A percentile compares a stretch with the other conserved stretches of the same genome.
These are phyloP conservation scores for Apamea epomidion DNA, from an alignment of 2,888 invertebrate species.

Conservation along the genomic window DNA sequence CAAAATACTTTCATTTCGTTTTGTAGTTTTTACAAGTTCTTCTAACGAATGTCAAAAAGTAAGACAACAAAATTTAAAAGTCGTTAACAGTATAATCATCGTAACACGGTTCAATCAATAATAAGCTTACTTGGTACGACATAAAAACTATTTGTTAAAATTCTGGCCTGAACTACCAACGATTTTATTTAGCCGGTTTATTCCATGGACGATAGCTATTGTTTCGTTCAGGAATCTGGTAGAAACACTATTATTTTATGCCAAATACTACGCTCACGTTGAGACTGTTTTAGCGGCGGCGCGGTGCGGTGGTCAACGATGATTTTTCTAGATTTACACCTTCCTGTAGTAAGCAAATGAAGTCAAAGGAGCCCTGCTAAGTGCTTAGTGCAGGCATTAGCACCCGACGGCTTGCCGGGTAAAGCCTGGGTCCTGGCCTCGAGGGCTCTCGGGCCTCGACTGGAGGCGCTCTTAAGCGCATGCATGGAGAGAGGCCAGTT, in stretches of 20 bases:
- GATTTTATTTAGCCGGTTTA: slow-evolving; percentile 11
- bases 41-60: slow-evolving; percentile 14
- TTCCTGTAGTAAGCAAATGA: not conserved
- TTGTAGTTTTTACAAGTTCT: not conserved
- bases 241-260: not conserved
- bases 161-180: rapidly evolving
- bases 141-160: not conserved
- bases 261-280: not conserved
- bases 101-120: not conserved
- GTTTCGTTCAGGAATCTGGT: slow-evolving; percentile 30
- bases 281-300: not conserved
- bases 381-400: no score
- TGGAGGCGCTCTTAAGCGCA: no score
- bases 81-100: not conserved
- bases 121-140: rapidly evolving
- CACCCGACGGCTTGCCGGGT: no score
- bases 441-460: no score
- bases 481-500: no score
- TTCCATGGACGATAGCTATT: not conserved
- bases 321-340: not conserved
- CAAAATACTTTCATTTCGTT: not conserved
- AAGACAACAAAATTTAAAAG: not conserved
- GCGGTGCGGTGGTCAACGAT: not conserved
- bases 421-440: no score
- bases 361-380: not conserved